These are phyloP conservation scores for Cheilosia pagana DNA, from an alignment of 2,888 invertebrate genomes.

Conservation along the genomic window DNA sequence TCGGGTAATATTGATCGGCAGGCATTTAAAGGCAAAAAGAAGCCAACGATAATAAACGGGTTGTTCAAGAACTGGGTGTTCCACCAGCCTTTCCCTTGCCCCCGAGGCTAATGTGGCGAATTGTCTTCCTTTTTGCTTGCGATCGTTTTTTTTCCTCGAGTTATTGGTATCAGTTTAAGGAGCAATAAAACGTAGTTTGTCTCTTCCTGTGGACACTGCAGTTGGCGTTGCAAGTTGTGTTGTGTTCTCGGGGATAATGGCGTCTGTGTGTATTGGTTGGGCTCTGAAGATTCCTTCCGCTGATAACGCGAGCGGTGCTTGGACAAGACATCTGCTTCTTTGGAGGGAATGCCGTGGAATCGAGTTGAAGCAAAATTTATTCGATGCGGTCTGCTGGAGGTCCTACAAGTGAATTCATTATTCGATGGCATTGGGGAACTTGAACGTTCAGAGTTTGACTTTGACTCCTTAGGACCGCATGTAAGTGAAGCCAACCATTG, in stretches of 20 bases:
- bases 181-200: constrained; percentile 62
- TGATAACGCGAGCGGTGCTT: constrained; percentile 41
- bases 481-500: background rate
- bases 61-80: constrained; percentile 73
- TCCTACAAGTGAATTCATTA: constrained; percentile 50
- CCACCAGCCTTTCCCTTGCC: constrained; percentile 59
- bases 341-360: constrained; percentile 10
- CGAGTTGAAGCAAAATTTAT: constrained; percentile 50
- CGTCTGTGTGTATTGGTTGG: constrained; percentile 7
- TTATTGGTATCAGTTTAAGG: constrained; percentile 52
- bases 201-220: constrained; percentile 47
- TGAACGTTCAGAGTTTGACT: constrained; percentile 23
- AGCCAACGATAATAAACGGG: constrained; percentile 59
- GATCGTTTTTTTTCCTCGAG: background rate
- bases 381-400: constrained; percentile 62
- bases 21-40: constrained; percentile 54
- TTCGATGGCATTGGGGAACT: constrained; percentile 47
- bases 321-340: constrained; percentile 55
- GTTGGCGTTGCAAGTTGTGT: constrained; percentile 4
- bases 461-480: constrained; percentile 21
- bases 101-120: constrained; percentile 44
- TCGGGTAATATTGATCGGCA: constrained; percentile 67
- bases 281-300: constrained; percentile 47
- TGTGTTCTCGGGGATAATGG: constrained; percentile 13
- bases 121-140: background rate